Evolutionary conservation across 2,888 invertebrate genomes (phyloP).

Genomic region (Pyrrhia umbra): DNA sequence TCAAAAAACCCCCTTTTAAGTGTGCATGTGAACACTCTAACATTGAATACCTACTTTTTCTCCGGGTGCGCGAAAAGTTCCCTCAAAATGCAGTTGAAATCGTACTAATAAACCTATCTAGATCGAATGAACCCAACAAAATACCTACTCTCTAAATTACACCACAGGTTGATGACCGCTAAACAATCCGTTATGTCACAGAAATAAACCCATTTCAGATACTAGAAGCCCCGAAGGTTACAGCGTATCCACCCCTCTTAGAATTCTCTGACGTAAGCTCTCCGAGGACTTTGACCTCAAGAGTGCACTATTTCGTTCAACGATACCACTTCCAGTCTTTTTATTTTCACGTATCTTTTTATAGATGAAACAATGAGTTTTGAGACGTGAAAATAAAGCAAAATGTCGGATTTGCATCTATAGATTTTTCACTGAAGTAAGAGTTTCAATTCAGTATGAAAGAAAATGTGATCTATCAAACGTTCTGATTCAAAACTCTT

Average conservation of each 20-base stretch:
- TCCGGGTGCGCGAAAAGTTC: too few species aligned
- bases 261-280: conserved; percentile 42
- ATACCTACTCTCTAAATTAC: conserved; percentile 23
- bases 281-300: conserved; percentile 50
- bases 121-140: conserved; percentile 10
- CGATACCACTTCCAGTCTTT: conserved; percentile 33
- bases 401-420: conserved; percentile 11
- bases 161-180: conserved; percentile 41
- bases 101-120: background rate
- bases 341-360: conserved; percentile 21
- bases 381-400: conserved; percentile 15
- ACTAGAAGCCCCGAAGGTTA: conserved; percentile 47
- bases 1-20: background rate
- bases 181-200: conserved; percentile 46
- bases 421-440: background rate
- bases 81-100: too few species aligned
- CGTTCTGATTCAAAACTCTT: background rate
- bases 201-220: conserved; percentile 51
- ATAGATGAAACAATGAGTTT: conserved; percentile 16
- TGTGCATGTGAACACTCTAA: too few species aligned
- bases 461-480: background rate
- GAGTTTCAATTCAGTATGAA: background rate
- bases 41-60: too few species aligned
- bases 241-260: conserved; percentile 29
- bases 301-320: conserved; percentile 40